Base-by-base conservation (phyloP, 2,113 vertebrate species). In the Ceuthmochares aereus region DNA sequence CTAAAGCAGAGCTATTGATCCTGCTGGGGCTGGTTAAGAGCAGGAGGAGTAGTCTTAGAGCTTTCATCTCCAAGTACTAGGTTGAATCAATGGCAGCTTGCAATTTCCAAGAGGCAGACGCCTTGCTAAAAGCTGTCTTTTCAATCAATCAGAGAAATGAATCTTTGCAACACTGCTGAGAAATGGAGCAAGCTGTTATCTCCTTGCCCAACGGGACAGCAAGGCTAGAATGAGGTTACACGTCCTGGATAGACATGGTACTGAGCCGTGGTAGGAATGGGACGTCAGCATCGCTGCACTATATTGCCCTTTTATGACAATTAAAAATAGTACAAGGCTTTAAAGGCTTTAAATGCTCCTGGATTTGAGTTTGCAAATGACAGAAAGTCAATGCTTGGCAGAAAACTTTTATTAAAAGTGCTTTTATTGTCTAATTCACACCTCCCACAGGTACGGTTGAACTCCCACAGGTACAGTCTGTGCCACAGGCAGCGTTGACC, bases 81-180 rank as follows among this genome's bases (percentile, higher is more conserved):
- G 49, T 4, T 72, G 85, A 92, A 96, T 95, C 85, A 66, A 91
- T 81, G 89, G 87, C 80, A 82, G 43, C 43, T 87, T 94, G 27
- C 79, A 23, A 36, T 87, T 67, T 84, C 82, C 62, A 63, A 18
- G 87, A 85, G 84, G 43, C 17, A 12, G 72, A 49, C 36, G 64
- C 45, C 66, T 90, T 69, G 63, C 78, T 43, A 51, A 87, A 92
- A 22, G 13, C 58, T 12, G 34, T 75, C 69, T 88, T 94, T 88
- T 76, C 87, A 89, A 95, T 96, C 89, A 93, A 55, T 95, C 45
- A 62, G 40, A 66, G 75, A 87, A 89, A 88, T 37, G 91, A 87
- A 89, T 64, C 79, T 89, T 52, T 70, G 84, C 29, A 83, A 66
- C 6, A 73, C 63, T 69, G 87, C 37, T 86, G 76, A 63, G 76